Percentiles rank a stretch among this genome's conserved stretches.
Conservation (phyloP, 1,140 invertebrate species). For the Triops longicaudatus region DNA sequence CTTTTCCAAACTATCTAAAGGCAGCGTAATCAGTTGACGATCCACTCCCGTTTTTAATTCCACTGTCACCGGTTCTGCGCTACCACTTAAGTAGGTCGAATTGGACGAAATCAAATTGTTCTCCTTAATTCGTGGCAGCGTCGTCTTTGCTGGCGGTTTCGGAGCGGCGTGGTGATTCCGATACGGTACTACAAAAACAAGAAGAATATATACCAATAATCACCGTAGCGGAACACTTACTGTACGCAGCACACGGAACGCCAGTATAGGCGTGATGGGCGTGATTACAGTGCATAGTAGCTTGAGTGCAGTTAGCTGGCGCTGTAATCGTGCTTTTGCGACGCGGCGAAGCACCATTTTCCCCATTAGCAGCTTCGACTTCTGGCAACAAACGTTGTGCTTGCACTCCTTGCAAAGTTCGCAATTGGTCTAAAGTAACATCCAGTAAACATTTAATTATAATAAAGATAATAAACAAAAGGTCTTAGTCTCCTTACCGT, state of each 20-base stretch:
- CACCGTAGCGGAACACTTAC: conserved; percentile 48
- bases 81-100: conserved; percentile 36
- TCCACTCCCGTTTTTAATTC: conserved; percentile 63
- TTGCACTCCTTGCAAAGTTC: conserved; percentile 59
- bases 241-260: conserved; percentile 70
- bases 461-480: conserved; percentile 6
- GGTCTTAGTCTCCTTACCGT: too few species aligned
- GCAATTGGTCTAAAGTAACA: conserved; percentile 52
- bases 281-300: conserved; percentile 63
- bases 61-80: conserved; percentile 48
- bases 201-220: neutral
- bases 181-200: conserved; percentile 21
- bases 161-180: conserved; percentile 36
- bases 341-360: conserved; percentile 34
- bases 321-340: conserved; percentile 32
- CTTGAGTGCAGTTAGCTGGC: conserved; percentile 42
- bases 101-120: conserved; percentile 31
- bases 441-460: neutral
- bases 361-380: conserved; percentile 34
- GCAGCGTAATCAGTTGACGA: conserved; percentile 72
- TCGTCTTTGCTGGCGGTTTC: conserved; percentile 40
- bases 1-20: conserved; percentile 70
- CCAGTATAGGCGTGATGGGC: conserved; percentile 83
- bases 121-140: conserved; percentile 23
- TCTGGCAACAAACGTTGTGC: conserved; percentile 44